Evolutionary conservation across 2,797 vertebrate species (phyloP).

Genomic region (Psittacula echo): DNA sequence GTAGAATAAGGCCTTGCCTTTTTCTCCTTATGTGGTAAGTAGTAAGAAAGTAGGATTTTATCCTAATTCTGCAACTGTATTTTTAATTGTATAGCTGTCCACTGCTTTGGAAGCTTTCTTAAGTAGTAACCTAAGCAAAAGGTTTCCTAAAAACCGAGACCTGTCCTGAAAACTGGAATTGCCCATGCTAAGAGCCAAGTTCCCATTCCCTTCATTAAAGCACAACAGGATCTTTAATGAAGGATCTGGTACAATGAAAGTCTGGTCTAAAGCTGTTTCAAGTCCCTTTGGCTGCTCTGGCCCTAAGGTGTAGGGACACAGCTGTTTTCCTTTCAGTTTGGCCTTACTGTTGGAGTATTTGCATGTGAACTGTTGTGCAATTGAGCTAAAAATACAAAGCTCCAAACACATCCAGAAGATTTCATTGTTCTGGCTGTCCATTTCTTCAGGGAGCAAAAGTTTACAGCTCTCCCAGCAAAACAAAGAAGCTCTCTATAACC

Average conservation of each 20-base stretch:
- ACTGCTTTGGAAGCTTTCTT: not conserved
- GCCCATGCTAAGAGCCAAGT: not conserved
- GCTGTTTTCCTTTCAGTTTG: not conserved
- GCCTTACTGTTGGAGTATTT: not conserved
- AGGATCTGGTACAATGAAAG: not conserved
- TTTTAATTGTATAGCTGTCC: not conserved
- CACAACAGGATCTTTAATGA: not conserved
- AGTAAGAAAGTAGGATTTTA: not conserved
- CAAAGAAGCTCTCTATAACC: not conserved
- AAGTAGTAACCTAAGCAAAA: not conserved
- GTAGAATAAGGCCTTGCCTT: not conserved
- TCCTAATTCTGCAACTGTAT: not conserved
- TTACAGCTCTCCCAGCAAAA: not conserved
- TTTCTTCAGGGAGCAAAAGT: not conserved
- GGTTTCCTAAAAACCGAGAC: not conserved
- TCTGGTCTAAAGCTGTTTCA: not conserved
- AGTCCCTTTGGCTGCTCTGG: not conserved
- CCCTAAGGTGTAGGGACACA: not conserved
- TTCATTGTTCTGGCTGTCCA: not conserved
- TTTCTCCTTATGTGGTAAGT: not conserved
- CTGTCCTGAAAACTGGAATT: not conserved
- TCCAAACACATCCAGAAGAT: slow-evolving; percentile 12
- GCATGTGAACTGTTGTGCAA: not conserved
- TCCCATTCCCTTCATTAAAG: not conserved
- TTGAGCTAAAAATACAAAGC: slow-evolving; percentile 27